phyloP scores from a whole-genome alignment of 2,113 vertebrate species.

The Xiphias gladius region DNA sequence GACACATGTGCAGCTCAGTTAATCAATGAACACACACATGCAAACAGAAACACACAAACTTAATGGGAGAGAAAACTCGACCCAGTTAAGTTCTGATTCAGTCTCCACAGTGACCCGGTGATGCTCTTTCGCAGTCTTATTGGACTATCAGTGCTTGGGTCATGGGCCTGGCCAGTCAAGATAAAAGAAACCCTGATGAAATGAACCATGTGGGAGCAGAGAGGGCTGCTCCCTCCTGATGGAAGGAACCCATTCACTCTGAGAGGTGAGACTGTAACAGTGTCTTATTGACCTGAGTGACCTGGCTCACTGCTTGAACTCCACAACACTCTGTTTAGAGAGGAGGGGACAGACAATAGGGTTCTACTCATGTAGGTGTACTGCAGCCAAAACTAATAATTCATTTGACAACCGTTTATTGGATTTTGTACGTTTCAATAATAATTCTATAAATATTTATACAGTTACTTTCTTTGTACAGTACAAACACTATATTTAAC shows the following conservation, averaged over 20 bases:
- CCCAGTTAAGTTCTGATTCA: slow-evolving; percentile 62
- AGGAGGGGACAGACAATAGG: slow-evolving; percentile 19
- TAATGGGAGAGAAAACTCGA: slow-evolving; percentile 54
- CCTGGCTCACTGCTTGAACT: slow-evolving; percentile 58
- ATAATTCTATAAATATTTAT: neutral
- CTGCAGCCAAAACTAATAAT: slow-evolving; percentile 14
- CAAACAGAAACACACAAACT: slow-evolving; percentile 37
- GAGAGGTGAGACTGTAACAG: slow-evolving; percentile 73
- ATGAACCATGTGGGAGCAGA: slow-evolving; percentile 76
- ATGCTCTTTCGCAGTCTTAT: slow-evolving; percentile 65
- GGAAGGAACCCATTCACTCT: slow-evolving; percentile 71
- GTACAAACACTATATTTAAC: neutral
- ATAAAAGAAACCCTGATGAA: slow-evolving; percentile 83
- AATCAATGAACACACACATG: slow-evolving; percentile 31
- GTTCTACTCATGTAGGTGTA: slow-evolving; percentile 13
- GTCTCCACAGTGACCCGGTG: slow-evolving; percentile 56
- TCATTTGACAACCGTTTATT: neutral
- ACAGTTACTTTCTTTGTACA: neutral
- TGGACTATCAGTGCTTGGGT: slow-evolving; percentile 78
- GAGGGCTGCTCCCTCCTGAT: slow-evolving; percentile 70
- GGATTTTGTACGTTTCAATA: neutral
- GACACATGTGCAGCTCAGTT: slow-evolving; percentile 31
- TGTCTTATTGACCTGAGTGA: slow-evolving; percentile 73
- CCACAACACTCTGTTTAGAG: slow-evolving; percentile 35
- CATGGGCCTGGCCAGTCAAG: slow-evolving; percentile 81